Conservation (phyloP, 2,113 vertebrate genomes). For the Lepidothrix coronata region DNA sequence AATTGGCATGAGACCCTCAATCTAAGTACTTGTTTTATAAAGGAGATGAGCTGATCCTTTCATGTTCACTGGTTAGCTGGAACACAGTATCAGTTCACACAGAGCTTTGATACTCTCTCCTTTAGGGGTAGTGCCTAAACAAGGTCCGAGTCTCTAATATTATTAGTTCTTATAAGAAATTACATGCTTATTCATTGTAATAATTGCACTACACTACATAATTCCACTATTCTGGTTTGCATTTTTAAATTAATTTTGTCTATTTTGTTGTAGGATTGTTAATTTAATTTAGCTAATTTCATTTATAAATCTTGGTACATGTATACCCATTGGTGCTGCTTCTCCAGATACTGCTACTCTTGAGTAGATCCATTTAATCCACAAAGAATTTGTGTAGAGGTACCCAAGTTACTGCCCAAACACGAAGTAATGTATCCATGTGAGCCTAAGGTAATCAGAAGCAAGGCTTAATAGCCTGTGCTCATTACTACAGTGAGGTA, state of each 20-base stretch:
- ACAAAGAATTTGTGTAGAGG: neutral
- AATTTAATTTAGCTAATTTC: neutral
- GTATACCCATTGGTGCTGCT: neutral
- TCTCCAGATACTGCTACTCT: neutral
- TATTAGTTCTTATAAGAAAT: neutral
- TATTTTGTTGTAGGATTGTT: neutral
- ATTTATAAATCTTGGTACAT: neutral
- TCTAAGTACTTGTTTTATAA: slow-evolving; percentile 1
- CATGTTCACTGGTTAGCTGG: neutral
- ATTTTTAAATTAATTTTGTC: neutral
- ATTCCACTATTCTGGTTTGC: neutral
- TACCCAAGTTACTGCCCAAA: neutral
- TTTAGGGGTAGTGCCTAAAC: neutral
- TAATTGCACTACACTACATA: neutral
- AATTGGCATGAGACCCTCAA: slow-evolving; percentile 22
- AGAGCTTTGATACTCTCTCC: neutral
- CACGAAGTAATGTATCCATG: neutral
- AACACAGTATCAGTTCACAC: neutral
- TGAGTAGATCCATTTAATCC: neutral
- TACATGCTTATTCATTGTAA: neutral
- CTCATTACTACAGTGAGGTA: neutral
- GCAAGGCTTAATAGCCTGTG: neutral
- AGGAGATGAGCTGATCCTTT: slow-evolving; percentile 24
- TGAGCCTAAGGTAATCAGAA: neutral
- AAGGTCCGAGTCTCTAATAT: neutral